A percentile compares a stretch with the other conserved stretches of the same genome.
These are phyloP conservation scores for Napeogenes sylphis DNA, from an alignment of 2,888 invertebrate species.

Conservation along the genomic window DNA sequence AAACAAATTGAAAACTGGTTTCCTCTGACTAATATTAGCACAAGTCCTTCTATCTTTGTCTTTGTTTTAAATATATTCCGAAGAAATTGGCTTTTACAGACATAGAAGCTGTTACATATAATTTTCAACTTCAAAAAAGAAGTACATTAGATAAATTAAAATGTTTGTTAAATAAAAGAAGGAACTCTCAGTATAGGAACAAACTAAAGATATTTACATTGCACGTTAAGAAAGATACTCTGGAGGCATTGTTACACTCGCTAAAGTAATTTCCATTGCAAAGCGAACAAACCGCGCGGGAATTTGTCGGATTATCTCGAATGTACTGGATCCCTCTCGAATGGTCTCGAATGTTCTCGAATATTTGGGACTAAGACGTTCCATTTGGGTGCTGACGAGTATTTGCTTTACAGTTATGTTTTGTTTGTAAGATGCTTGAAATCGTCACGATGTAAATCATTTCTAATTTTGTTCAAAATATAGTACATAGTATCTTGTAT, in stretches of 20 bases:
- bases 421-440: background rate
- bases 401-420: background rate
- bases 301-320: constrained; percentile 17
- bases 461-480: background rate
- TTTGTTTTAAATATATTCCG: too few species aligned
- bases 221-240: constrained; percentile 12
- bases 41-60: too few species aligned
- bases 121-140: background rate
- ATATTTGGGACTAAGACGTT: constrained; percentile 15
- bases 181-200: background rate
- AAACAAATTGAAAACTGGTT: too few species aligned
- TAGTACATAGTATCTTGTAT: background rate
- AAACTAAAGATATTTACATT: constrained; percentile 5
- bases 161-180: constrained; percentile 3
- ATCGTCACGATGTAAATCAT: background rate
- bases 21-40: too few species aligned
- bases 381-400: constrained; percentile 18
- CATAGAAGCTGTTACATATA: too few species aligned
- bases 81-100: too few species aligned
- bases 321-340: constrained; percentile 16
- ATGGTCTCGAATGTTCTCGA: constrained; percentile 14
- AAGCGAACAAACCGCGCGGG: constrained; percentile 17
- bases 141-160: background rate
- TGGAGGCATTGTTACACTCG: constrained; percentile 25
- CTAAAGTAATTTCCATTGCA: constrained; percentile 23